These are phyloP conservation scores for Chrysocyon brachyurus DNA, from an alignment of 2,797 vertebrate species.

Conservation along the genomic window DNA sequence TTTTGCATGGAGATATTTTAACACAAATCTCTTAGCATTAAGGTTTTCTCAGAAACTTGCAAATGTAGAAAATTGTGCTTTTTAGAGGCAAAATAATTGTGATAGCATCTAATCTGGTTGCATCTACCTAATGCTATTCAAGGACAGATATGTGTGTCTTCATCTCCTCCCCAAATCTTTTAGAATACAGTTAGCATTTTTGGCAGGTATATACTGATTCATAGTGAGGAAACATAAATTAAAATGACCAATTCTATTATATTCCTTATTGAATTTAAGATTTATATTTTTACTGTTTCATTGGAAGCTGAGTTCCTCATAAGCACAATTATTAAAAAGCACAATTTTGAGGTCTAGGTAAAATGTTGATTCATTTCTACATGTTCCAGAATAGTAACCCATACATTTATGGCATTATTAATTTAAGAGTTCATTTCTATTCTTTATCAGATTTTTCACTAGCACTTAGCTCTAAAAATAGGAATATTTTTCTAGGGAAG, in stretches of 20 bases:
- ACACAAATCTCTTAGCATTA: constrained; percentile 59
- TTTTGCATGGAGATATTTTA: constrained; percentile 81
- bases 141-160: constrained; percentile 28
- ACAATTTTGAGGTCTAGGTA: constrained; percentile 57
- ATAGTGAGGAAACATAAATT: constrained; percentile 41
- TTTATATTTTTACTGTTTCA: constrained; percentile 34
- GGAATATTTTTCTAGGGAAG: constrained; percentile 4
- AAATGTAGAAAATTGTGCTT: constrained; percentile 72
- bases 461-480: constrained; percentile 3
- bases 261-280: constrained; percentile 52
- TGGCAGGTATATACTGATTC: not conserved
- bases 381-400: constrained; percentile 1
- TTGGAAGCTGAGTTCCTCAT: constrained; percentile 48
- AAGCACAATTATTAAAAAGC: constrained; percentile 60
- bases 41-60: constrained; percentile 56
- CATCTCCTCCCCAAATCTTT: not conserved
- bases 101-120: constrained; percentile 53
- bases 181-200: constrained; percentile 42
- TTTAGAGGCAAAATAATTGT: constrained; percentile 67
- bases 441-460: constrained; percentile 63
- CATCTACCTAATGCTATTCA: not conserved
- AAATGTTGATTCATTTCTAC: constrained; percentile 57
- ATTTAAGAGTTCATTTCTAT: constrained; percentile 25
- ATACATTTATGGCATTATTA: constrained; percentile 34
- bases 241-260: not conserved